These are phyloP conservation scores for Arizona elegans DNA, from an alignment of 2,113 vertebrate genomes.

Conservation along the genomic window DNA sequence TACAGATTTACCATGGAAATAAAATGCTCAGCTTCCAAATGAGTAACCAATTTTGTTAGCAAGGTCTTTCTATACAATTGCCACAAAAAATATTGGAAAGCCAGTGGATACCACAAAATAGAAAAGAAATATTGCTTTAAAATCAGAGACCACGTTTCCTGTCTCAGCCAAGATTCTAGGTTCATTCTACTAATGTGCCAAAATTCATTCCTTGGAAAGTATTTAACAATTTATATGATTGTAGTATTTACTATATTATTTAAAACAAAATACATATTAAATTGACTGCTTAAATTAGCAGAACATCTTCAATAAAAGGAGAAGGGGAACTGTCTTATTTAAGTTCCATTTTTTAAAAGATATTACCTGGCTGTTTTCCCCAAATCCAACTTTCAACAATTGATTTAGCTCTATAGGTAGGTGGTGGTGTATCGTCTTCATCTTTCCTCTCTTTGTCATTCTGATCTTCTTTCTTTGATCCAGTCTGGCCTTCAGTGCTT, in stretches of 20 bases:
- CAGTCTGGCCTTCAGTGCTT: conserved; percentile 78
- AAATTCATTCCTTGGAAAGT: background rate
- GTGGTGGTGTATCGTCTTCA: conserved; percentile 83
- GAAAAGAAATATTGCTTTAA: background rate
- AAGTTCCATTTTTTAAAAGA: background rate
- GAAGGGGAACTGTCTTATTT: background rate
- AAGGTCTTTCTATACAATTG: background rate
- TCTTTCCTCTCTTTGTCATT: conserved; percentile 97
- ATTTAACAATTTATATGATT: background rate
- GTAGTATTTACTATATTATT: background rate
- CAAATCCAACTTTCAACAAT: conserved; percentile 99
- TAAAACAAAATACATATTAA: background rate
- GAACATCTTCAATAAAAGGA: background rate
- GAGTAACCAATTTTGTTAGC: background rate
- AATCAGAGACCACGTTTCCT: background rate
- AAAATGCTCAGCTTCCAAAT: background rate
- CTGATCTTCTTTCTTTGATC: conserved; percentile 91
- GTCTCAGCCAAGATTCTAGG: background rate
- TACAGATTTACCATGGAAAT: background rate
- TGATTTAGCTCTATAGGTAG: conserved; percentile 80
- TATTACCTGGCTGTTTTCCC: conserved; percentile 92
- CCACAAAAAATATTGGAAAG: background rate
- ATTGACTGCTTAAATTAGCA: background rate
- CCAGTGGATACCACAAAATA: background rate
- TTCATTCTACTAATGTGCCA: background rate